Evolutionary conservation across 2,797 vertebrate genomes (phyloP), one percentile per base, ranked within the genome.

Genomic region (Poecilia wingei): DNA sequence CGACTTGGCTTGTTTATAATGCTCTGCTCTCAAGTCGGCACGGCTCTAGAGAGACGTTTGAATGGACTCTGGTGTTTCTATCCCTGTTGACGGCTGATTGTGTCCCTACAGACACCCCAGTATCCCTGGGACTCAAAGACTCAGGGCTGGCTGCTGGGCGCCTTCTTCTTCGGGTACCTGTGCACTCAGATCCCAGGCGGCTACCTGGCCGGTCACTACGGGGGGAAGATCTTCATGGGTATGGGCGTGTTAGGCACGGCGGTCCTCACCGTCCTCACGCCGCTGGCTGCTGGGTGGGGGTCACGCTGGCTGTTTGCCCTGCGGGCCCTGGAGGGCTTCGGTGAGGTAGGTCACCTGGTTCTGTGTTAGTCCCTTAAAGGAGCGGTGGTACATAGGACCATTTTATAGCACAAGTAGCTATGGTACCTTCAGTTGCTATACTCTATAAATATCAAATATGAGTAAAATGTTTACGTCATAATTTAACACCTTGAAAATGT

Each of bases 121-220:
- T 98, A 96, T 84, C 71, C 72, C 4, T 98, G 97, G 97, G 93
- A 94, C 79, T 78, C 96, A 0, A 81, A 96, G 86, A 96, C 92
- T 0, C 97, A 97, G 92, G 96, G 97, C 61, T 90, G 96, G 89
- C 86, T 98, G 80, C 95, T 97, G 36, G 96, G 97, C 3, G 96
- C 96, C 39, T 97, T 97, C 92, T 97, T 96, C 90, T 97, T 97
- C 0, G 97, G 97, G 20, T 97, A 97, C 78, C 80, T 97, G 79
- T 84, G 92, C 81, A 97, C 96, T 0, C 96, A 97, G 93, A 94
- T 96, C 45, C 96, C 95, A 0, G 97, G 97, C 0, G 97, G 97
- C 0, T 97, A 97, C 85, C 90, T 97, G 82, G 88, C 97, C 0
- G 97, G 95, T 16, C 95, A 93, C 64, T 94, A 95, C 0, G 96